phyloP scores from a whole-genome alignment of 2,113 vertebrate genomes.

The Ceyx margarethae region DNA sequence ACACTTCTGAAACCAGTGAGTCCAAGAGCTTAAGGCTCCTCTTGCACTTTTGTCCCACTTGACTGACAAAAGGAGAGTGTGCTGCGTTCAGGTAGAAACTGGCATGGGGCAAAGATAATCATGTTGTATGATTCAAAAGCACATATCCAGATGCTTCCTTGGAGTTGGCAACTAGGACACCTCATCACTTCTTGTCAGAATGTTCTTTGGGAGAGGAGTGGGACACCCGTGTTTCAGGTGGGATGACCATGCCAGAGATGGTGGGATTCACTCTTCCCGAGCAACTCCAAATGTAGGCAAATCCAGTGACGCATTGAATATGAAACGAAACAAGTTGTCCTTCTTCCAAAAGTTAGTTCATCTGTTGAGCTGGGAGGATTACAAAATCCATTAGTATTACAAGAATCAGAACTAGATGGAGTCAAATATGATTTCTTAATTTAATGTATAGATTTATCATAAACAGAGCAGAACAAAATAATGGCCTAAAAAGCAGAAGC shows the following conservation, averaged over 20 bases:
- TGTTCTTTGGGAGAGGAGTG: neutral
- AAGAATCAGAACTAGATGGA: neutral
- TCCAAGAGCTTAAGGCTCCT: conserved; percentile 21
- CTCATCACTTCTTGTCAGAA: neutral
- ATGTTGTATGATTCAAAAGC: neutral
- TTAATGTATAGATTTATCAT: neutral
- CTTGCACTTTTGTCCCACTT: conserved; percentile 15
- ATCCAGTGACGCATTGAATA: neutral
- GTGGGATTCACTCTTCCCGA: neutral
- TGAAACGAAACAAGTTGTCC: neutral
- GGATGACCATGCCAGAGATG: neutral
- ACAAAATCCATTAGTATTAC: neutral
- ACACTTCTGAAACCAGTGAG: conserved; percentile 21
- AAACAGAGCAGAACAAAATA: neutral
- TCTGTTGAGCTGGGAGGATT: neutral
- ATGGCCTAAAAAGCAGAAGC: neutral
- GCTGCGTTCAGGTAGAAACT: neutral
- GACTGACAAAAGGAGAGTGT: conserved; percentile 13
- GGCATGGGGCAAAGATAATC: neutral
- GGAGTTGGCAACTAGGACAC: fast-evolving
- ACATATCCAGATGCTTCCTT: neutral
- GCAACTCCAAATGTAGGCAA: neutral
- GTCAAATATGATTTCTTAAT: conserved; percentile 26
- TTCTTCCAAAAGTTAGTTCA: neutral
- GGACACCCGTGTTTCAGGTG: fast-evolving